phyloP scores from a whole-genome alignment of 2,797 vertebrate genomes.

The Clarias pachynema region DNA sequence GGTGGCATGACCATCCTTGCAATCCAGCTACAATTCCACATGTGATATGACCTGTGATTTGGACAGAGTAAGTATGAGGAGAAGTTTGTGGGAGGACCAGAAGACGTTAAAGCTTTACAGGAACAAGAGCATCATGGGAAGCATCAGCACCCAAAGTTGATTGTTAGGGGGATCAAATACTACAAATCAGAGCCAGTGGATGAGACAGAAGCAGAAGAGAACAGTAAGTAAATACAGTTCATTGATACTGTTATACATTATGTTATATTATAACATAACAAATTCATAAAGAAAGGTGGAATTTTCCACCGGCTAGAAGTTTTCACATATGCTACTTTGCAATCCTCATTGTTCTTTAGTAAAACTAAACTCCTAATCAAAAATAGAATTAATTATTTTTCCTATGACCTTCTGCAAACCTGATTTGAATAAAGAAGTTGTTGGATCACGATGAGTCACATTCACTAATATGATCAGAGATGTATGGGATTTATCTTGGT shows the following conservation, averaged over 20 bases:
- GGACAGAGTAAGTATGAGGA: slow-evolving; percentile 82
- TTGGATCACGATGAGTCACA: not conserved
- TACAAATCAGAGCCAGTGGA: slow-evolving; percentile 91
- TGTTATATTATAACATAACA: not conserved
- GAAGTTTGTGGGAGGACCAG: slow-evolving; percentile 73
- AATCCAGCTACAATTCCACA: not conserved
- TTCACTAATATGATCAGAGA: not conserved
- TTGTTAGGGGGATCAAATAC: slow-evolving; percentile 92
- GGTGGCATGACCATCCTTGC: not conserved
- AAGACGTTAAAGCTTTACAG: slow-evolving; percentile 42
- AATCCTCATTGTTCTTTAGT: not conserved
- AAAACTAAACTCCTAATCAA: not conserved
- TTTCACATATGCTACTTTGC: not conserved
- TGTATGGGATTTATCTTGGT: not conserved
- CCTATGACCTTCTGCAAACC: not conserved
- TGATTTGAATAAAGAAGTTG: not conserved
- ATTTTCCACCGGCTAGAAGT: not conserved
- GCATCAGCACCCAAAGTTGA: slow-evolving; percentile 68
- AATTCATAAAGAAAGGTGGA: too few species aligned
- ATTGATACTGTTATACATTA: too few species aligned
- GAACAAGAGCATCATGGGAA: slow-evolving; percentile 40
- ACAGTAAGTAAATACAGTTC: slow-evolving; percentile 77
- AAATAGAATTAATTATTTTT: not conserved
- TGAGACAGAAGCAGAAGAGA: slow-evolving; percentile 86
- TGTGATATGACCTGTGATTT: slow-evolving; percentile 40